Evolutionary conservation across 1,140 invertebrate genomes (phyloP).

Genomic region (Dolichoris vasculosae): DNA sequence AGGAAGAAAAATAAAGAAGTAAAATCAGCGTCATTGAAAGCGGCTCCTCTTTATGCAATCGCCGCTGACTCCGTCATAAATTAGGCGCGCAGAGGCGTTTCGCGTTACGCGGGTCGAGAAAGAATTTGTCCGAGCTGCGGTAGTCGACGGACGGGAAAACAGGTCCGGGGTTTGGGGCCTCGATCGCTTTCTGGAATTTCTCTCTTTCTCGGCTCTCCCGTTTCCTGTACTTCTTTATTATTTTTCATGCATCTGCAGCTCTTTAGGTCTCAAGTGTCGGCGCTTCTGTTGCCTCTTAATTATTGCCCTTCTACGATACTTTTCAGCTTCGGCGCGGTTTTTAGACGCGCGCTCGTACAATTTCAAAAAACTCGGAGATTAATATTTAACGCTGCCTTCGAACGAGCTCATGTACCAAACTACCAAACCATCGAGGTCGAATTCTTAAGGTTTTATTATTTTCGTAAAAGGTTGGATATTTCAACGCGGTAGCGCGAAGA

Average conservation of each 20-base stretch:
- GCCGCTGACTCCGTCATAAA: neutral
- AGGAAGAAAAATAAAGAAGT: neutral
- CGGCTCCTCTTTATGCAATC: neutral
- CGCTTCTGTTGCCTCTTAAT: constrained; percentile 12
- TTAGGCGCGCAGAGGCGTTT: constrained; percentile 6
- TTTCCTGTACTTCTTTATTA: constrained; percentile 23
- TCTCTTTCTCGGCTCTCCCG: neutral
- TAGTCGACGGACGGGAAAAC: constrained; percentile 13
- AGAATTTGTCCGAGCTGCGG: constrained; percentile 10
- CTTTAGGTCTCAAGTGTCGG: neutral
- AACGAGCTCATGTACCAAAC: no score
- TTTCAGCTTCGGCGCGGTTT: neutral
- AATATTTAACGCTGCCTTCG: neutral
- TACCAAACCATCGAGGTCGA: no score
- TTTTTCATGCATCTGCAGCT: neutral
- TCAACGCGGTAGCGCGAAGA: no score
- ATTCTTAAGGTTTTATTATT: no score
- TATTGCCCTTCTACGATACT: neutral
- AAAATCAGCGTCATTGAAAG: neutral
- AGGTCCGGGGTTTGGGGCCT: constrained; percentile 26
- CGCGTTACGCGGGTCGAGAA: neutral
- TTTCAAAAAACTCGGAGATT: neutral
- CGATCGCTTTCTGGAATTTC: constrained; percentile 44
- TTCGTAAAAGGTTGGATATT: no score
- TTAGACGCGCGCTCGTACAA: neutral